These are phyloP conservation scores for Microctenopoma stevenorrisi DNA, from an alignment of 2,797 vertebrate genomes.

Conservation along the genomic window DNA sequence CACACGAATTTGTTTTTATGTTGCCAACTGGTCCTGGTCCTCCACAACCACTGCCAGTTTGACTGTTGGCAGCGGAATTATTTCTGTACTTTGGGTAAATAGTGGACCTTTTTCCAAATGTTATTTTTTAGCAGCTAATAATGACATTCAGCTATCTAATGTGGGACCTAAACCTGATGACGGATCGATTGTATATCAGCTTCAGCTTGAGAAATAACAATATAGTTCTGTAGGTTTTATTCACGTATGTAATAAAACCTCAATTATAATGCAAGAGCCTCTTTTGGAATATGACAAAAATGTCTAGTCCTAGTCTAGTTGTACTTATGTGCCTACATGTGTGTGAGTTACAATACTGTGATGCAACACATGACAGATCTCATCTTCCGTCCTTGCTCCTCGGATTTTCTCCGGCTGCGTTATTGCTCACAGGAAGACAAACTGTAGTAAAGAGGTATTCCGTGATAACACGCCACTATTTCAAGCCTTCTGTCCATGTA, in stretches of 20 bases:
- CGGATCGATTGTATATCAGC: neutral
- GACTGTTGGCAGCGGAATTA: neutral
- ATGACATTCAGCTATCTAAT: neutral
- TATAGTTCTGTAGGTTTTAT: neutral
- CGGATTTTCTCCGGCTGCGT: constrained; percentile 30
- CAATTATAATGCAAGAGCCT: neutral
- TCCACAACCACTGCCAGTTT: neutral
- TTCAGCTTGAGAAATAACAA: neutral
- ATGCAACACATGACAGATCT: constrained; percentile 9
- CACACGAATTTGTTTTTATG: neutral
- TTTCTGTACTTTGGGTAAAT: neutral
- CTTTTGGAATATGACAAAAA: neutral
- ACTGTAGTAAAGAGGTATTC: constrained; percentile 30
- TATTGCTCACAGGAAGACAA: constrained; percentile 47
- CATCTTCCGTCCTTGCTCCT: constrained; percentile 9
- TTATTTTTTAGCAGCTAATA: neutral
- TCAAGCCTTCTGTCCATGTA: constrained; percentile 16
- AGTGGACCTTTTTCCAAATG: neutral
- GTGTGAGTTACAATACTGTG: neutral
- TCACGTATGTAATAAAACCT: neutral
- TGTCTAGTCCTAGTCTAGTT: neutral
- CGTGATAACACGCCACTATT: constrained; percentile 25
- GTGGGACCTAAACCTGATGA: neutral
- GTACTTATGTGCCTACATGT: too few relatives aligned
- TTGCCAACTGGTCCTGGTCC: neutral